These are phyloP conservation scores for Etheostoma cragini DNA, from an alignment of 2,113 vertebrate species.

Conservation along the genomic window DNA sequence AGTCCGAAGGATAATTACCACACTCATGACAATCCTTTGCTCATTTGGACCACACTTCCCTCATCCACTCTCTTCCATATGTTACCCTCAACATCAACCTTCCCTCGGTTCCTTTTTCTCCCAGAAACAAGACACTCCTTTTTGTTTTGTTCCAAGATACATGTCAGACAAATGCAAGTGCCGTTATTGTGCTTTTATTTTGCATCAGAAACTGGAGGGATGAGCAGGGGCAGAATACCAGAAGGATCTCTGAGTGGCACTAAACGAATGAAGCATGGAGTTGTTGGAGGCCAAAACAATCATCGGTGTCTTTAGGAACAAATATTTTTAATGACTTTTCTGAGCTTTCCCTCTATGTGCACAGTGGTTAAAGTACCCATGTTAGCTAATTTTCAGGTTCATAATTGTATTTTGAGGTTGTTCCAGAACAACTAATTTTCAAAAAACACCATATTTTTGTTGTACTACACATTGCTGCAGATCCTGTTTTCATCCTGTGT, in stretches of 20 bases:
- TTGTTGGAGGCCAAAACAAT: slow-evolving; percentile 17
- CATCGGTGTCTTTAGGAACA: slow-evolving; percentile 2
- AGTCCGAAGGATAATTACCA: neutral
- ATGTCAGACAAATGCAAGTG: slow-evolving; percentile 39
- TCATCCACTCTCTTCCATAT: neutral
- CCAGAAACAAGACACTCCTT: neutral
- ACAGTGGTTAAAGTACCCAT: neutral
- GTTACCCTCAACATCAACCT: neutral
- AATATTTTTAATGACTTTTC: slow-evolving; percentile 16
- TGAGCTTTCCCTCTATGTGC: neutral
- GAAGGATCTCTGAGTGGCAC: neutral
- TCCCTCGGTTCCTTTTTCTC: neutral
- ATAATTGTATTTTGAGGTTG: no score
- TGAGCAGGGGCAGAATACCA: neutral
- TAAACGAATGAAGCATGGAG: slow-evolving; percentile 8
- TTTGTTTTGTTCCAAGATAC: slow-evolving; percentile 24
- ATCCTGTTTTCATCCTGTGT: no score
- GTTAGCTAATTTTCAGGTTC: no score
- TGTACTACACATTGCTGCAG: no score
- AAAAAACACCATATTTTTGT: no score
- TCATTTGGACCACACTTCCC: neutral
- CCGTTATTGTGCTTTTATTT: slow-evolving; percentile 24
- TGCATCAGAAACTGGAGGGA: neutral
- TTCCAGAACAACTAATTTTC: no score
- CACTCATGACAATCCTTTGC: neutral